Conservation (phyloP, 2,113 vertebrate species). For the Clarias macrocephalus region DNA sequence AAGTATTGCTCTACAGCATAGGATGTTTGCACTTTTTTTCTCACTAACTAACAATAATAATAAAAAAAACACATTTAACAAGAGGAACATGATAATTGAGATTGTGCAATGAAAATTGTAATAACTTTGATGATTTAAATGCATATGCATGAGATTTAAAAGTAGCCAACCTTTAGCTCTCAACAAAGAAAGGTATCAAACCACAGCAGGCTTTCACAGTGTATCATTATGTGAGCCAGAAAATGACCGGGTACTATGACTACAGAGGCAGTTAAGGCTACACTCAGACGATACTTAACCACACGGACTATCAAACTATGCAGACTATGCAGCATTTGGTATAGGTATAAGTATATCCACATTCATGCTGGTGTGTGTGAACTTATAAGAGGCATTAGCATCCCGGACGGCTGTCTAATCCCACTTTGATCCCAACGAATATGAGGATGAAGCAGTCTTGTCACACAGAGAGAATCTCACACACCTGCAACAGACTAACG, state of each 20-base stretch:
- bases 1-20: neutral
- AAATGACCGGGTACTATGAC: conserved; percentile 21
- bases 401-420: neutral
- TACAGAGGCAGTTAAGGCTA: neutral
- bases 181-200: neutral
- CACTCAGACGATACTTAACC: conserved; percentile 4
- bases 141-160: neutral
- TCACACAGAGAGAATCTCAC: neutral
- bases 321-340: neutral
- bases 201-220: neutral
- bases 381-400: neutral
- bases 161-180: neutral
- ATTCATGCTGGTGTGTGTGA: conserved; percentile 5
- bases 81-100: neutral
- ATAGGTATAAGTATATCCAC: neutral
- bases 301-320: conserved; percentile 10
- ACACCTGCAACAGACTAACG: conserved; percentile 1
- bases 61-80: neutral
- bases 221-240: neutral
- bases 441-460: neutral
- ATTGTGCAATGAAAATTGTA: no score
- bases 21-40: neutral
- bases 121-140: neutral
- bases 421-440: neutral
- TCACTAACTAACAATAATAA: neutral